Evolutionary conservation across 2,888 invertebrate species (phyloP).

Genomic region (Pecten maximus): DNA sequence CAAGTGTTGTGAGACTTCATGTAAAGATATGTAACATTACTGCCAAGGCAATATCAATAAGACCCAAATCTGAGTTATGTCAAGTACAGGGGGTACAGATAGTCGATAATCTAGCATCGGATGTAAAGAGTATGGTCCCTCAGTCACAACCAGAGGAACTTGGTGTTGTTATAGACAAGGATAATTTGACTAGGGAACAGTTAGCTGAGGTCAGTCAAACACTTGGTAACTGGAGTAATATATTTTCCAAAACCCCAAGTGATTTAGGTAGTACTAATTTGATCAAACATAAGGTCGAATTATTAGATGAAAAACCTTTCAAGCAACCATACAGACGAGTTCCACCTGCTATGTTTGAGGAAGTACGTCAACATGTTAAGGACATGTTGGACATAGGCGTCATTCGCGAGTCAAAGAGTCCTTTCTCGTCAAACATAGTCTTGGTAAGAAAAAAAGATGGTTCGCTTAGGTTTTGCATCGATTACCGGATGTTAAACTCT

Average conservation of each 20-base stretch:
- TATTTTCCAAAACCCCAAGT: constrained; percentile 45
- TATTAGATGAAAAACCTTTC: too few relatives aligned
- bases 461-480: constrained; percentile 45
- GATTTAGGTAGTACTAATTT: constrained; percentile 50
- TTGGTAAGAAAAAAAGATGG: constrained; percentile 55
- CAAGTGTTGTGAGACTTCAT: constrained; percentile 36
- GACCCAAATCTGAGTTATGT: constrained; percentile 42
- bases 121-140: neutral
- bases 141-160: neutral
- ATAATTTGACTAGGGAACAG: constrained; percentile 42
- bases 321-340: too few relatives aligned
- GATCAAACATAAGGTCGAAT: constrained; percentile 52
- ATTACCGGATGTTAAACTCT: too few relatives aligned
- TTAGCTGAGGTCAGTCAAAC: constrained; percentile 37
- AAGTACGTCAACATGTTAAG: constrained; percentile 51
- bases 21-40: constrained; percentile 53
- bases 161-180: neutral
- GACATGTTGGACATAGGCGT: constrained; percentile 49
- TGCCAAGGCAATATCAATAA: constrained; percentile 45
- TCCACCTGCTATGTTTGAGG: too few relatives aligned
- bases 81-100: constrained; percentile 40
- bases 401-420: constrained; percentile 46
- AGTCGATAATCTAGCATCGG: constrained; percentile 45
- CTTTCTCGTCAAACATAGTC: constrained; percentile 54
- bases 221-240: constrained; percentile 42